Evolutionary conservation across 2,113 vertebrate species (phyloP).

Genomic region (Hypomesus transpacificus): DNA sequence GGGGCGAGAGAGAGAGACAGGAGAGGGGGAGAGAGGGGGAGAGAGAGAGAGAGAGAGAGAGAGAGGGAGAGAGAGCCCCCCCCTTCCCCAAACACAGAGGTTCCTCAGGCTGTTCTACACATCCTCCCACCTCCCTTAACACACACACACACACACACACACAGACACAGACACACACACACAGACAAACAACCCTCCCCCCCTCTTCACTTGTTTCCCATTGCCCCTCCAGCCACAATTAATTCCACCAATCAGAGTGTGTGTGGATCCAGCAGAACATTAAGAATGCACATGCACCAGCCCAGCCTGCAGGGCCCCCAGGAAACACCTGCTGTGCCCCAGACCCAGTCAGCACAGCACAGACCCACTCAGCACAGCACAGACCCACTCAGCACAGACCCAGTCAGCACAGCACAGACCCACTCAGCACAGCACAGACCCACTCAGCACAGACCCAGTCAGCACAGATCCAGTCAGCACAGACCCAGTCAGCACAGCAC

Average conservation of each 20-base stretch:
- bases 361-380: too few species aligned
- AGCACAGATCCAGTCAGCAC: too few species aligned
- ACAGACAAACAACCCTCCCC: slow-evolving; percentile 8
- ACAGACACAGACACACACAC: too few species aligned
- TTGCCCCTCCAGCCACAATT: slow-evolving; percentile 70
- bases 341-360: too few species aligned
- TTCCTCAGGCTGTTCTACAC: background rate
- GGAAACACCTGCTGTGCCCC: background rate
- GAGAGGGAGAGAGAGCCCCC: slow-evolving; percentile 8
- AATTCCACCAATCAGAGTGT: slow-evolving; percentile 68
- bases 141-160: slow-evolving; percentile 7
- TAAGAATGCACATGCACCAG: slow-evolving; percentile 68
- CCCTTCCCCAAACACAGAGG: background rate
- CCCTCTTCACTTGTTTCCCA: slow-evolving; percentile 45
- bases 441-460: too few species aligned
- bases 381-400: too few species aligned
- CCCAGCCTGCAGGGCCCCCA: slow-evolving; percentile 39
- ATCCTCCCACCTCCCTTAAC: slow-evolving; percentile 41
- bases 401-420: too few species aligned
- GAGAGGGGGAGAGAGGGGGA: slow-evolving; percentile 8
- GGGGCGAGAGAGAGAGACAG: slow-evolving; percentile 1
- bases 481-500: too few species aligned
- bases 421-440: too few species aligned
- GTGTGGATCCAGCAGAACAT: slow-evolving; percentile 63
- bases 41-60: background rate